phyloP scores from a whole-genome alignment of 1,140 invertebrate species.

The Halesus radiatus region DNA sequence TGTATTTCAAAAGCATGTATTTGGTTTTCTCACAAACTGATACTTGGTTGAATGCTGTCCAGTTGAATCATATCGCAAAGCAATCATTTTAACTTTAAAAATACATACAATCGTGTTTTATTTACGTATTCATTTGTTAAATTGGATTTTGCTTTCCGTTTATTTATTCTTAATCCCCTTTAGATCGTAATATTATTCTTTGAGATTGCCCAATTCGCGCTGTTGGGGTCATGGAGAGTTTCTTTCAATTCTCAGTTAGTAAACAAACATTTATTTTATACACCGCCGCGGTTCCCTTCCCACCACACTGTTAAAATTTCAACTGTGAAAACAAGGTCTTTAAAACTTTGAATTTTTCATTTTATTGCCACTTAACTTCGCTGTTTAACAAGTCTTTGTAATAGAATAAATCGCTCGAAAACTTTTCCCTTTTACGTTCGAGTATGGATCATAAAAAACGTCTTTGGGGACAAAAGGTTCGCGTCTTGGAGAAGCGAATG shows the following conservation, averaged over 20 bases:
- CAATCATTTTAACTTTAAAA: too few species aligned
- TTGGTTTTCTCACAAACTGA: too few species aligned
- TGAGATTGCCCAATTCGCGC: constrained; percentile 1
- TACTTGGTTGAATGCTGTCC: too few species aligned
- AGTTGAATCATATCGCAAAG: too few species aligned
- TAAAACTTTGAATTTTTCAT: constrained; percentile 7
- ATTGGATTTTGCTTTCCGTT: neutral
- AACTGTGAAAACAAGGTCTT: neutral
- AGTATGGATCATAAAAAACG: constrained; percentile 2
- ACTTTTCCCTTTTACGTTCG: neutral
- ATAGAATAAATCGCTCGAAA: neutral
- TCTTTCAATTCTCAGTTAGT: neutral
- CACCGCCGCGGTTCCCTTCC: neutral
- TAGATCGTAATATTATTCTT: neutral
- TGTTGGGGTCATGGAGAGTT: neutral
- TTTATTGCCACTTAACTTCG: neutral
- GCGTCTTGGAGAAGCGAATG: neutral
- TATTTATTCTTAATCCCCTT: neutral
- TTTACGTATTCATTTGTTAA: neutral
- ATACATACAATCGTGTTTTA: neutral
- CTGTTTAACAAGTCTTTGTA: neutral
- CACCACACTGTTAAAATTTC: neutral
- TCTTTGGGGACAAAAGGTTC: neutral
- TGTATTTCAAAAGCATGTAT: too few species aligned
- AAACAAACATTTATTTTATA: neutral